phyloP scores from a whole-genome alignment of 2,888 invertebrate genomes.

The Ectemnius cavifrons region DNA sequence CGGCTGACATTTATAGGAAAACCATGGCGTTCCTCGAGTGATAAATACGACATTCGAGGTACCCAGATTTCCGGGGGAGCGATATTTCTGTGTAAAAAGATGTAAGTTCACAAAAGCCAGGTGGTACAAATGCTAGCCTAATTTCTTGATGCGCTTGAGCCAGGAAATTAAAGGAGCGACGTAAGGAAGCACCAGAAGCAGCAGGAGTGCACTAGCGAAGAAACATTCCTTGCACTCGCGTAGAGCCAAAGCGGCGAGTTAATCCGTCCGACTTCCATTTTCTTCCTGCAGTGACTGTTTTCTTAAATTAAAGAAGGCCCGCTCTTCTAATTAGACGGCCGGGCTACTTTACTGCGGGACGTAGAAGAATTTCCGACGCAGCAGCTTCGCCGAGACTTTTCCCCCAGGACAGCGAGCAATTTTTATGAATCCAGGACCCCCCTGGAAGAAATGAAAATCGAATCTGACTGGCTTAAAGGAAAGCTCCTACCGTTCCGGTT shows the following conservation, averaged over 20 bases:
- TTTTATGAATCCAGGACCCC: too few species aligned
- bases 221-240: neutral
- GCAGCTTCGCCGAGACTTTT: too few species aligned
- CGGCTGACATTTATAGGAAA: too few species aligned
- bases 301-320: slow-evolving; percentile 6
- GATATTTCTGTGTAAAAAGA: too few species aligned
- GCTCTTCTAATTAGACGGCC: neutral
- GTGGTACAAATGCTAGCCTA: neutral
- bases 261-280: slow-evolving; percentile 6
- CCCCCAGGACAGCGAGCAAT: too few species aligned
- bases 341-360: neutral
- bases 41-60: too few species aligned
- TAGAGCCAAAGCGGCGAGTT: neutral
- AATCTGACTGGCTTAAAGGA: neutral
- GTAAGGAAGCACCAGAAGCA: neutral
- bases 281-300: slow-evolving; percentile 3
- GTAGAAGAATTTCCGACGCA: neutral
- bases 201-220: neutral
- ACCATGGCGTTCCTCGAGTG: too few species aligned
- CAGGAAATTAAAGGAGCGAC: slow-evolving; percentile 4
- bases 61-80: too few species aligned
- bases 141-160: neutral
- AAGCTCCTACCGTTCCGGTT: neutral
- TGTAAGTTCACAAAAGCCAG: too few species aligned
- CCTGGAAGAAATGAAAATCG: neutral